Base-by-base conservation (phyloP, 2,888 invertebrate species). In the Tinea pellionella region DNA sequence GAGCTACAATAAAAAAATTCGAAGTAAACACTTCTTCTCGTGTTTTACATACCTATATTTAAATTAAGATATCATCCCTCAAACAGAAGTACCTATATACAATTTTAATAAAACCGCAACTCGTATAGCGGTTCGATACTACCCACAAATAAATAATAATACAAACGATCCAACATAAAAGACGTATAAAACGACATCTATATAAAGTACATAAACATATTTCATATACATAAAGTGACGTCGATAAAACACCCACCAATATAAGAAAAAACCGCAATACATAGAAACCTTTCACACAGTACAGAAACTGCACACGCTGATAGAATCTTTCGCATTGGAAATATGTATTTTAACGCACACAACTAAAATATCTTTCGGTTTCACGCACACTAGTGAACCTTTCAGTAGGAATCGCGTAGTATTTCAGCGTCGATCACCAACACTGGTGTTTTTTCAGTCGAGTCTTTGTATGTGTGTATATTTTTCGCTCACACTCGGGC, bases 201-300 rank as follows among this genome's bases (percentile, higher is more conserved):
- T 77, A 79, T 78, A 75, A 75, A 66, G 73, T 74, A 80, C 77
- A 79, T 80, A 80, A 78, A 85, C 47, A 47, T 47, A 59, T 83
- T 85, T 82, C 79, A 80, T 82, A 77, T 83, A 86, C 80, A 84
- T 84, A 86, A 87, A 86, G 37, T 42, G 53, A 59, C 60, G 61
- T 60, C 61, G 61, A 61, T 61, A 61, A 58, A 61, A 60, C 60
- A 59, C 60, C 30, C 59, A 60, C 61, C 41, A 60, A 59, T 59
- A 60, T 60, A 58, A 30, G 58, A 43, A 58, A 60, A 59, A 60
- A 61, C 19, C 56, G 13, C 59, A 47, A 47, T 19, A 47, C 59
- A 57, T 37, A 24, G 37, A 30, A 57, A 51, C 47, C 19, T 3
- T 18, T 42, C 30, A 58, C 32, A 61, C 43, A 61, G 47, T 59